phyloP scores from a whole-genome alignment of 2,113 vertebrate species.

The Cavia aperea region DNA sequence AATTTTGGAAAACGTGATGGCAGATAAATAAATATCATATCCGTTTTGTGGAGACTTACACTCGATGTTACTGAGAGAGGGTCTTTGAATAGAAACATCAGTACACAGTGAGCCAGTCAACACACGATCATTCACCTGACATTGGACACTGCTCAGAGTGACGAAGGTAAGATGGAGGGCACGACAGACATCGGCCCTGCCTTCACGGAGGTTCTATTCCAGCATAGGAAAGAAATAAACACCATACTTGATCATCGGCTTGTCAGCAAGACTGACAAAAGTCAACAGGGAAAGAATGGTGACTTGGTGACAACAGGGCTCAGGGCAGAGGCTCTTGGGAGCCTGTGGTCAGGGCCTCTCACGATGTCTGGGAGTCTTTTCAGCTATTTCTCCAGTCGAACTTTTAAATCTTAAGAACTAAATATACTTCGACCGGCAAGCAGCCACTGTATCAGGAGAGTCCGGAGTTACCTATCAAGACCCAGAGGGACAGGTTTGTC shows the following conservation, averaged over 20 bases:
- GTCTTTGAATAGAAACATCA: background rate
- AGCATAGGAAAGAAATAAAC: background rate
- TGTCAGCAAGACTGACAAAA: background rate
- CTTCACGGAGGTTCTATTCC: background rate
- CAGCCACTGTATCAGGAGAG: background rate
- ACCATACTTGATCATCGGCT: background rate
- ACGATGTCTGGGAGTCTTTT: background rate
- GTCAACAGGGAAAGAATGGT: background rate
- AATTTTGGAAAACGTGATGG: background rate
- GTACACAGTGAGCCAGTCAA: background rate
- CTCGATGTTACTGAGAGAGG: background rate
- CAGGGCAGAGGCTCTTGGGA: background rate
- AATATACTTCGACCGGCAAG: background rate
- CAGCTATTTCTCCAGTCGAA: background rate
- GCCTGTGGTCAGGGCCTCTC: background rate
- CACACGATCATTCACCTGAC: background rate
- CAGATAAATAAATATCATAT: background rate
- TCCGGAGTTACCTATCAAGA: background rate
- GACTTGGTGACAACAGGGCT: background rate
- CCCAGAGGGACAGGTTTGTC: background rate
- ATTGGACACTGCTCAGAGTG: background rate
- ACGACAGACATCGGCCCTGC: background rate
- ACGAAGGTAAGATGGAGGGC: background rate
- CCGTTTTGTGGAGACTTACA: background rate
- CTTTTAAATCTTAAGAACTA: background rate